A percentile compares a stretch with the other conserved stretches of the same genome.
Conservation (phyloP, 2,113 vertebrate genomes). For the Pao palembangensis region DNA sequence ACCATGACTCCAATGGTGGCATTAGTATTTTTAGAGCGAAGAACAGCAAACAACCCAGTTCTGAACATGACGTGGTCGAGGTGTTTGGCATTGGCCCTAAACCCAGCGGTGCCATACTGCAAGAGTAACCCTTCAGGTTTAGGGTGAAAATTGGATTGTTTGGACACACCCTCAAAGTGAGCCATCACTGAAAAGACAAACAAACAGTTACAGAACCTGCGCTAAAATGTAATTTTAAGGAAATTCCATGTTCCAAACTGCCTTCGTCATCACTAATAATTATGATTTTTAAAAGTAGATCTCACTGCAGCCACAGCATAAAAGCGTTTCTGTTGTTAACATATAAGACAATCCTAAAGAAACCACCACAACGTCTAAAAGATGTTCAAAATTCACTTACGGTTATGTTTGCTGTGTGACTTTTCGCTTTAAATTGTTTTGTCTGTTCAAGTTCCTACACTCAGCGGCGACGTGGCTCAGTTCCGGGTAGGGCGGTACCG, state of each 20-base stretch:
- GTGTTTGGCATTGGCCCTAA: constrained; percentile 78
- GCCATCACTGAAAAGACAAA: constrained; percentile 56
- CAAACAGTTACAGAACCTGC: background rate
- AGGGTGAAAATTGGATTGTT: constrained; percentile 71
- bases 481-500: no score
- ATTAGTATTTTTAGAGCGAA: constrained; percentile 82
- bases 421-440: background rate
- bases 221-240: background rate
- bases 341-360: background rate
- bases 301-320: background rate
- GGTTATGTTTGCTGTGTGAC: background rate
- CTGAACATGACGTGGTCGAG: constrained; percentile 93
- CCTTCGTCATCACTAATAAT: background rate
- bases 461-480: background rate
- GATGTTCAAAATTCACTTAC: background rate
- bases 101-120: constrained; percentile 93
- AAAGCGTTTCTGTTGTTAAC: no score
- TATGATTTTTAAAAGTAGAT: background rate
- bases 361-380: background rate
- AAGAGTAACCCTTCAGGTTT: constrained; percentile 80
- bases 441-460: background rate
- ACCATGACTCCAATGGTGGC: constrained; percentile 91
- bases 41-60: constrained; percentile 87
- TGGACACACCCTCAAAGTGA: constrained; percentile 68
- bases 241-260: no score